Conservation (phyloP, 2,888 invertebrate genomes). For the Standfussiana lucernea region DNA sequence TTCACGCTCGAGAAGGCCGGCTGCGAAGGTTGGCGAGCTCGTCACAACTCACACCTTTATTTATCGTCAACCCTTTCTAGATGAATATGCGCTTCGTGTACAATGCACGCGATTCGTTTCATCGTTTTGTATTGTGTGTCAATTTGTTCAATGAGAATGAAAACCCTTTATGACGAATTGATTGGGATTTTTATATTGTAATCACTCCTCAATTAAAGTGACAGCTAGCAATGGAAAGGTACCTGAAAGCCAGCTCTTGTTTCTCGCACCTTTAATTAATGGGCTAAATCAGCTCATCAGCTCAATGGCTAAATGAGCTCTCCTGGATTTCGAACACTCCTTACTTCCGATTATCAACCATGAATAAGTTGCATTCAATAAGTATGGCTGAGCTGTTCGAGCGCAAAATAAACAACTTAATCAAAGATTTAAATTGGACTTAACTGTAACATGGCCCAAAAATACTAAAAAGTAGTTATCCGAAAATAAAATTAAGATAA, state of each 20-base stretch:
- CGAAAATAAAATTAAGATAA: conserved; percentile 4
- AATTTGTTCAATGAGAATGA: conserved; percentile 1
- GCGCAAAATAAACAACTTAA: neutral
- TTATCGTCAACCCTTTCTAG: conserved; percentile 67
- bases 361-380: neutral
- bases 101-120: conserved; percentile 64
- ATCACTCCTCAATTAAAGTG: neutral
- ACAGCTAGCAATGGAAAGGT: neutral
- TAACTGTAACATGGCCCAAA: neutral
- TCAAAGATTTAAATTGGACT: neutral
- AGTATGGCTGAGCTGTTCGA: neutral
- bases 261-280: neutral
- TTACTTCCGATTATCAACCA: neutral
- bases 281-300: neutral
- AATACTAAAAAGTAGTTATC: neutral
- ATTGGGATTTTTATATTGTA: neutral
- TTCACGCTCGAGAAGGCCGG: conserved; percentile 77
- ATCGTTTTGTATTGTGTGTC: conserved; percentile 36
- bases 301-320: neutral
- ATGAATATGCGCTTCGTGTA: conserved; percentile 73
- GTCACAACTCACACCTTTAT: conserved; percentile 78
- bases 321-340: neutral
- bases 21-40: conserved; percentile 76
- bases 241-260: neutral
- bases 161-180: neutral